Conservation (phyloP, 2,797 vertebrate species). For the Adelosebastes latens region DNA sequence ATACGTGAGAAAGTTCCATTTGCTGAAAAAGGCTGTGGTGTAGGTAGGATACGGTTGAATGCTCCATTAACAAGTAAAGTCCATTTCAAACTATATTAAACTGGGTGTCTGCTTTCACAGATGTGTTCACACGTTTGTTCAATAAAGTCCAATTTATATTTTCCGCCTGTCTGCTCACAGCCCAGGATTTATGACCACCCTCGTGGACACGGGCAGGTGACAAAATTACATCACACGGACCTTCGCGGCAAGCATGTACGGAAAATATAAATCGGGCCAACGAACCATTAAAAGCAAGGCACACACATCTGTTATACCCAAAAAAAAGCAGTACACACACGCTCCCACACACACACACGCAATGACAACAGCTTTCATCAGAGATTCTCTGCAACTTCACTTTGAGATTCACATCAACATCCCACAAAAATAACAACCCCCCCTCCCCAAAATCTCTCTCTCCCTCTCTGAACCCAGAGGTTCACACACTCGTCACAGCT, state of each 20-base stretch:
- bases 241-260: too few relatives aligned
- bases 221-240: not conserved
- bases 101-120: not conserved
- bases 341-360: not conserved
- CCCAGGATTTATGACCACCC: not conserved
- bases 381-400: conserved; percentile 3
- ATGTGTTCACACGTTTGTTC: not conserved
- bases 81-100: not conserved
- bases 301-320: not conserved
- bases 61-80: not conserved
- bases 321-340: not conserved
- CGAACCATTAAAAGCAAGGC: not conserved
- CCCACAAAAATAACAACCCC: conserved; percentile 19
- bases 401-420: conserved; percentile 26
- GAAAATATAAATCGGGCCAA: not conserved
- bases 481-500: conserved; percentile 32
- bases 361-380: conserved; percentile 22
- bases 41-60: not conserved
- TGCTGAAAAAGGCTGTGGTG: not conserved
- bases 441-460: not conserved
- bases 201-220: not conserved
- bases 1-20: not conserved
- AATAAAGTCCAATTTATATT: not conserved
- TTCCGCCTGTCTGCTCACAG: not conserved
- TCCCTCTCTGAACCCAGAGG: conserved; percentile 7